Base-by-base conservation (phyloP, 2,888 invertebrate genomes). In the Zaprionus bogoriensis region DNA sequence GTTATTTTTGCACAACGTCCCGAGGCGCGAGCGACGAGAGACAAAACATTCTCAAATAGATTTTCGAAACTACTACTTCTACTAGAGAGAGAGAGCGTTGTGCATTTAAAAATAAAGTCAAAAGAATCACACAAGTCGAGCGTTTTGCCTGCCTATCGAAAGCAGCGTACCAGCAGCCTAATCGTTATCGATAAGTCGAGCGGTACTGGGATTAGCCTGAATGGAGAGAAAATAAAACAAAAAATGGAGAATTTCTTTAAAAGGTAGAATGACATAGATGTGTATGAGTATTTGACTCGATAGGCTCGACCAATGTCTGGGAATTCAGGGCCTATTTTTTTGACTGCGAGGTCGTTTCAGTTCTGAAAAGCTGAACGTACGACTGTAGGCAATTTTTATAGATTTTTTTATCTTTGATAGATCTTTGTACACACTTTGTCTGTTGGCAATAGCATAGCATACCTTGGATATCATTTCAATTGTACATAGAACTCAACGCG, bases 31-130 rank as follows among this genome's bases (percentile, higher is more conserved):
- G 32, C 17, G 7, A 9, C 7, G 3, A 17, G 14, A 17, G 6
- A n/a, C n/a, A n/a, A n/a, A 3, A 9, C 32, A 14, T 7, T 32
- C 14, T 32, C 32, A 3, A 36, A 36, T 17, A n/a, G n/a, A n/a
- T n/a, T n/a, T n/a, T 17, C 9, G 14, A 39, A 4, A n/a, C 3
- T 14, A 14, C 23, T 23, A 23, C 23, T 23, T 23, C 23, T 23
- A 20, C 9, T 20, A 44, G 5, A 17, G 22, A 39, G 10, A 27
- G n/a, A 27, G 41, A 48, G 45, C 48, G 28, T 60, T 62, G 46
- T 74, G 74, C 76, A 77, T 76, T 76, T 77, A 61, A 67, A 62
- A 70, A 54, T 60, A 52, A 67, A 58, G 36, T 30, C 14, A 47
- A 46, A 52, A 38, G 27, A 41, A 50, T 48, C 14, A 65, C 1